Evolutionary conservation across 2,113 vertebrate genomes (phyloP).

Genomic region (Cyphomyrus discorhynchus): DNA sequence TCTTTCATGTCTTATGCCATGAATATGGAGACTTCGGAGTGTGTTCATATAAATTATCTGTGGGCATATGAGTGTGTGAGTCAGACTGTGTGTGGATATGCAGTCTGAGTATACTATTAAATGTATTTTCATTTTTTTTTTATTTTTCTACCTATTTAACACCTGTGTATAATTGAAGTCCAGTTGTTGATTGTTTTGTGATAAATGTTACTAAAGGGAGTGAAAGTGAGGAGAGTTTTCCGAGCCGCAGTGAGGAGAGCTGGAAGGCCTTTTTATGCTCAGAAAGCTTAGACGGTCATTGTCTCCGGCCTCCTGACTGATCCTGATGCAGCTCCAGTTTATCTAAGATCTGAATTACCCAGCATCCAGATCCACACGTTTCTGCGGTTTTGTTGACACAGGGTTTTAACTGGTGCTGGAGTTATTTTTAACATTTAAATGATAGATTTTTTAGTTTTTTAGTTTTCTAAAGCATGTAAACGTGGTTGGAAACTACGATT

Average conservation of each 20-base stretch:
- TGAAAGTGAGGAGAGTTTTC: slow-evolving; percentile 3
- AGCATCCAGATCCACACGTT: not conserved
- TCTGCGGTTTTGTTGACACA: not conserved
- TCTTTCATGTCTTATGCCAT: slow-evolving; percentile 28
- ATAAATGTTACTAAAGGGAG: slow-evolving; percentile 25
- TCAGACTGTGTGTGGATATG: not conserved
- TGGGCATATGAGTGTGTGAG: slow-evolving; percentile 28
- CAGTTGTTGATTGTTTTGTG: slow-evolving; percentile 40
- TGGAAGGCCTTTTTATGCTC: not conserved
- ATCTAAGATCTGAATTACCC: not conserved
- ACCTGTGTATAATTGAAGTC: slow-evolving; percentile 32
- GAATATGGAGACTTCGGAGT: slow-evolving; percentile 23
- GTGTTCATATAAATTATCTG: slow-evolving; percentile 22
- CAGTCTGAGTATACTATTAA: slow-evolving; percentile 37
- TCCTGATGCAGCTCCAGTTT: not conserved
- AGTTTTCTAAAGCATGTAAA: not conserved
- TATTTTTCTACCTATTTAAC: slow-evolving; percentile 28
- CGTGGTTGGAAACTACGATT: not conserved
- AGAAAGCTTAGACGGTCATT: not conserved
- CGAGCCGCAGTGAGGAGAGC: not conserved
- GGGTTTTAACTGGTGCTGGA: not conserved
- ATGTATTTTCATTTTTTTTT: slow-evolving; percentile 34
- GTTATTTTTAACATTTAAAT: not conserved
- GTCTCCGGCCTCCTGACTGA: not conserved
- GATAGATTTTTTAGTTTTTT: not conserved